Evolutionary conservation across 2,888 invertebrate genomes (phyloP).

Genomic region (Sminthurinus aureus): DNA sequence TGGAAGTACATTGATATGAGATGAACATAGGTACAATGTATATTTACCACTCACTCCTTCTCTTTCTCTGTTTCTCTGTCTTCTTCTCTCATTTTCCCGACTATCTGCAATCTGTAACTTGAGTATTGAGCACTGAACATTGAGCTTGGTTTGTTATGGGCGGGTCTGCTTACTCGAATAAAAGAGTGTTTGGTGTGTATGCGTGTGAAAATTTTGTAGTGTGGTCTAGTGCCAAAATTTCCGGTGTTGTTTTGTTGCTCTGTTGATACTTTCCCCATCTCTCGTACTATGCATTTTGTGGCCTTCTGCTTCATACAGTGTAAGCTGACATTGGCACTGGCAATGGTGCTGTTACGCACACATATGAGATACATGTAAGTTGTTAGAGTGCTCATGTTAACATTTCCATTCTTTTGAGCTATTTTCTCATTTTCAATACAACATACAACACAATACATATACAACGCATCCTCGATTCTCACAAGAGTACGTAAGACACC

Average conservation of each 20-base stretch:
- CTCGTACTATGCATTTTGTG: background rate
- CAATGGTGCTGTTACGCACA: too few relatives aligned
- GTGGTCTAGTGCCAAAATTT: slow-evolving; percentile 22
- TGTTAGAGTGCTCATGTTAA: too few relatives aligned
- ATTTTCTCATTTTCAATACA: background rate
- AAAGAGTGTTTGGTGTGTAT: slow-evolving; percentile 34
- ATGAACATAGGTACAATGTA: slow-evolving; percentile 14
- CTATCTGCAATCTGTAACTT: slow-evolving; percentile 38
- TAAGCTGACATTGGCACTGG: too few relatives aligned
- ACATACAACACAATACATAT: too few relatives aligned
- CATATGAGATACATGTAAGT: too few relatives aligned
- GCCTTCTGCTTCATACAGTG: too few relatives aligned
- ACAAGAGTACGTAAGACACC: background rate
- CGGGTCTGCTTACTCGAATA: slow-evolving; percentile 28
- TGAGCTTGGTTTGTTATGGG: slow-evolving; percentile 25
- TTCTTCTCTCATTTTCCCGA: too few relatives aligned
- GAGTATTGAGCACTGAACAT: background rate
- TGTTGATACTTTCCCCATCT: background rate
- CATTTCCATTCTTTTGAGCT: too few relatives aligned
- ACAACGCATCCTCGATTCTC: background rate
- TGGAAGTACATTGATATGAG: background rate
- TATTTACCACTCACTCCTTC: too few relatives aligned
- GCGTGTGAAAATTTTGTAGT: slow-evolving; percentile 37
- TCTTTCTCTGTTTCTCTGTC: too few relatives aligned
- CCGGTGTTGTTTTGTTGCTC: slow-evolving; percentile 17